Conservation (phyloP, 2,888 invertebrate species). For the Chouioia cunea region DNA sequence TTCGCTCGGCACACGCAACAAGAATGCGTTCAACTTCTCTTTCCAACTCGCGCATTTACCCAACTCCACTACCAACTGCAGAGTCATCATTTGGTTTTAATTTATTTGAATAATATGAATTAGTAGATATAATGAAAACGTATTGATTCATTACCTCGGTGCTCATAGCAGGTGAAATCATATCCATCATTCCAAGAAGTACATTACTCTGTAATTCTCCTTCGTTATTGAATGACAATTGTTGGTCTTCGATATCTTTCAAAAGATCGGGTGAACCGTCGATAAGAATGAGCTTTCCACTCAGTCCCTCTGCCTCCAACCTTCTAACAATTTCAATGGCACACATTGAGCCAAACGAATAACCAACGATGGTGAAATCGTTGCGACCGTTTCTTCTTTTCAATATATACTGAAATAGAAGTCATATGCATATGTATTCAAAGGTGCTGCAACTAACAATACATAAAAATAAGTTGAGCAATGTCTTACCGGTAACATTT, state of each 20-base stretch:
- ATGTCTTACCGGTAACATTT: conserved; percentile 71
- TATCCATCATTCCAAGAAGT: conserved; percentile 72
- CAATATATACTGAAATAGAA: conserved; percentile 71
- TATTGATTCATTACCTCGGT: conserved; percentile 58
- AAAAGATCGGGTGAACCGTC: conserved; percentile 85
- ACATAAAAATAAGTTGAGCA: not conserved
- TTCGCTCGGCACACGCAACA: conserved; percentile 66
- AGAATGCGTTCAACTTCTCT: conserved; percentile 72
- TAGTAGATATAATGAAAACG: not conserved
- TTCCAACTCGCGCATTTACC: conserved; percentile 72
- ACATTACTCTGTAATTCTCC: conserved; percentile 73
- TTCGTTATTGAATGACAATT: conserved; percentile 69
- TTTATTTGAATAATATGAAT: not conserved
- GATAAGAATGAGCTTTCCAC: conserved; percentile 79
- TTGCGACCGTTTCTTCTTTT: conserved; percentile 62
- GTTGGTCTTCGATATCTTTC: conserved; percentile 72
- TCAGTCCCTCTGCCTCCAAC: conserved; percentile 77
- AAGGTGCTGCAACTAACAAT: not conserved
- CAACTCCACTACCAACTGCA: conserved; percentile 66
- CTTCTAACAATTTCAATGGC: conserved; percentile 82
- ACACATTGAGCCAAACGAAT: conserved; percentile 88
- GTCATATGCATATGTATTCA: not conserved
- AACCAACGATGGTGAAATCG: conserved; percentile 82
- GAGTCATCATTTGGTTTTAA: not conserved
- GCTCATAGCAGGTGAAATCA: conserved; percentile 69